Evolutionary conservation across 2,797 vertebrate species (phyloP).

Genomic region (Arctocebus calabarensis): DNA sequence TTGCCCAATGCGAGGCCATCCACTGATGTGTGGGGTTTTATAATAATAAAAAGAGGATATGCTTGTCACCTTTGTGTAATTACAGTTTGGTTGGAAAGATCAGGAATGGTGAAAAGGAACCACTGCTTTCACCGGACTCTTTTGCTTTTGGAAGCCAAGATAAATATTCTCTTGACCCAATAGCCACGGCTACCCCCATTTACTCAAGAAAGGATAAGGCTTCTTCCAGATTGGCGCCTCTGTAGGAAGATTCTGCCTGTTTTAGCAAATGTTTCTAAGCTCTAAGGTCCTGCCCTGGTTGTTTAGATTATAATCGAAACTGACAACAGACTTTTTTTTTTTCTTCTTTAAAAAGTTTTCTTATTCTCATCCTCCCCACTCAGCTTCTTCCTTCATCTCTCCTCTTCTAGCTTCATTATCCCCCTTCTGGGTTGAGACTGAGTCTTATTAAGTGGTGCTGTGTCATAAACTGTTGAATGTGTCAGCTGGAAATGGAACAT

Average conservation of each 20-base stretch:
- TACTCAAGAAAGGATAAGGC: conserved; percentile 17
- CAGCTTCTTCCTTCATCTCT: not conserved
- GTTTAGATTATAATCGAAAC: conserved; percentile 74
- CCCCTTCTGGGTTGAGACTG: conserved; percentile 45
- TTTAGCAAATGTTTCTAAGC: conserved; percentile 62
- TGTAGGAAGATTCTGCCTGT: conserved; percentile 16
- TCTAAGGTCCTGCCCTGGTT: conserved; percentile 73
- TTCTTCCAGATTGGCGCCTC: conserved; percentile 53
- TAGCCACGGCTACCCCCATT: not conserved
- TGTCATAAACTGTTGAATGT: conserved; percentile 75
- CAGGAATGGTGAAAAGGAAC: not conserved
- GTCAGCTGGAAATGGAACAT: conserved; percentile 75
- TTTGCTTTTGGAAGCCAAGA: conserved; percentile 29
- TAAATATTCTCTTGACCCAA: conserved; percentile 37
- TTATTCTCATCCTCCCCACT: conserved; percentile 43
- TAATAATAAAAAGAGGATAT: not conserved
- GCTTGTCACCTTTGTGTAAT: not conserved
- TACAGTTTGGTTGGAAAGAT: not conserved
- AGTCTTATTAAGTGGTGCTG: conserved; percentile 73
- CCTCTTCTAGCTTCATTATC: conserved; percentile 8
- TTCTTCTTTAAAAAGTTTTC: conserved; percentile 38
- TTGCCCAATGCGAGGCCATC: not conserved
- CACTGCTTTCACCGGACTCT: not conserved
- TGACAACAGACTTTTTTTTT: conserved; percentile 70
- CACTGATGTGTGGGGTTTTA: not conserved